These are phyloP conservation scores for Reinhardtius hippoglossoides DNA, from an alignment of 2,113 vertebrate genomes.

Conservation along the genomic window DNA sequence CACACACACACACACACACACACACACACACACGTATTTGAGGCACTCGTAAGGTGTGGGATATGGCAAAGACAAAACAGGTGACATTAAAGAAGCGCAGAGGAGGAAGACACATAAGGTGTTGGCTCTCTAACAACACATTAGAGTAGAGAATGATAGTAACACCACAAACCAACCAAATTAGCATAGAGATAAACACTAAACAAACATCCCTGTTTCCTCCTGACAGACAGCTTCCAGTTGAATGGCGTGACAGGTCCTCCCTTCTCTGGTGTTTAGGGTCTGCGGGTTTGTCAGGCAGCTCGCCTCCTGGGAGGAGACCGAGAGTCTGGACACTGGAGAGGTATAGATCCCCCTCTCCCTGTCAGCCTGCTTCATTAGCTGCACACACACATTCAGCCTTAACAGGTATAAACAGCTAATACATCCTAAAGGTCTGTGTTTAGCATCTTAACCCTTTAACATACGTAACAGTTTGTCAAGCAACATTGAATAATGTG, in stretches of 20 bases:
- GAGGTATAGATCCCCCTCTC: conserved; percentile 41
- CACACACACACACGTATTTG: neutral
- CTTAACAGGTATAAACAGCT: neutral
- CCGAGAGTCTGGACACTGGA: conserved; percentile 33
- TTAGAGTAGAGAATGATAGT: neutral
- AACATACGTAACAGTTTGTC: no score
- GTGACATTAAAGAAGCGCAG: conserved; percentile 6
- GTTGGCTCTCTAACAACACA: neutral
- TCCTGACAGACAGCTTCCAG: conserved; percentile 21
- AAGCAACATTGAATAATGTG: no score
- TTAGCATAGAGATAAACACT: neutral
- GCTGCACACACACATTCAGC: conserved; percentile 5
- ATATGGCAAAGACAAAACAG: conserved; percentile 7
- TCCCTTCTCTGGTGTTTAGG: conserved; percentile 42
- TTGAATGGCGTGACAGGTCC: conserved; percentile 37
- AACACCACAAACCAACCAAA: neutral
- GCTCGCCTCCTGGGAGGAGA: conserved; percentile 52
- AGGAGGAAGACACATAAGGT: neutral
- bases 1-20: conserved; percentile 9
- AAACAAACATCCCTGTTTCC: neutral
- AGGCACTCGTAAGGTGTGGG: neutral
- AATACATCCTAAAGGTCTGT: no score
- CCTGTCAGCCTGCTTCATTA: conserved; percentile 64
- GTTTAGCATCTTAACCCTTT: no score
- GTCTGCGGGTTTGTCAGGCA: conserved; percentile 55